Conservation (phyloP, 2,113 vertebrate genomes). For the Elachura formosa region DNA sequence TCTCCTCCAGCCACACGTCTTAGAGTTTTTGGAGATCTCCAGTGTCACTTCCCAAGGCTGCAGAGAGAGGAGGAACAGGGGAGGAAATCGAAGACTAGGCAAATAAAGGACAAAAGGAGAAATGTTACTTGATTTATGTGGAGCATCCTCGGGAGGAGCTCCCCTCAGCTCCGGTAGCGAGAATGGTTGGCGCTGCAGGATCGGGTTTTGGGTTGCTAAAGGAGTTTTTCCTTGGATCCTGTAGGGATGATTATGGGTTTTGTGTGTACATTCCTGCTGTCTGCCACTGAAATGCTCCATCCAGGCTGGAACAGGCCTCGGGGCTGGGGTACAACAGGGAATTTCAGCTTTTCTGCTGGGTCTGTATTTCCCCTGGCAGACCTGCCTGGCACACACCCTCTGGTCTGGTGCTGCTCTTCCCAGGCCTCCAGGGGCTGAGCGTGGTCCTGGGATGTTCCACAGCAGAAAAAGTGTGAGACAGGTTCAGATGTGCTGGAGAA, state of each 20-base stretch:
- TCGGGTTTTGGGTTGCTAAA: not conserved
- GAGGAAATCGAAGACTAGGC: not conserved
- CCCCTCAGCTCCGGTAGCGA: rapidly evolving
- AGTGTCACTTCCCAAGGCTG: not conserved
- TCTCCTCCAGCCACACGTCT: not conserved
- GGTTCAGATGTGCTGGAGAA: not conserved
- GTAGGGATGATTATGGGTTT: not conserved
- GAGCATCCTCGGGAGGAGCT: not conserved
- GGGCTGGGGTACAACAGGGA: rapidly evolving
- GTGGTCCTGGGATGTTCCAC: rapidly evolving
- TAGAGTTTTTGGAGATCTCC: not conserved
- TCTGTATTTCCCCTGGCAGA: too few relatives aligned
- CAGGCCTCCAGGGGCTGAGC: not conserved
- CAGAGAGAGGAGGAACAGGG: not conserved
- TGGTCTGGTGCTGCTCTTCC: not conserved
- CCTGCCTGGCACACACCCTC: not conserved
- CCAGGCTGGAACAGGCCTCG: not conserved
- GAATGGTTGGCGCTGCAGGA: rapidly evolving
- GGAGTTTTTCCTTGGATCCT: not conserved
- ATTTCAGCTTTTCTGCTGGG: not conserved
- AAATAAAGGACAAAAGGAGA: not conserved
- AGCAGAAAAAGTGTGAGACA: not conserved
- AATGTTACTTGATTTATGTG: not conserved
- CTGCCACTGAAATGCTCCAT: not conserved
- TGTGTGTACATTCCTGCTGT: not conserved